These are phyloP conservation scores for Camponotus floridanus DNA, from an alignment of 1,140 invertebrate species.

Conservation along the genomic window DNA sequence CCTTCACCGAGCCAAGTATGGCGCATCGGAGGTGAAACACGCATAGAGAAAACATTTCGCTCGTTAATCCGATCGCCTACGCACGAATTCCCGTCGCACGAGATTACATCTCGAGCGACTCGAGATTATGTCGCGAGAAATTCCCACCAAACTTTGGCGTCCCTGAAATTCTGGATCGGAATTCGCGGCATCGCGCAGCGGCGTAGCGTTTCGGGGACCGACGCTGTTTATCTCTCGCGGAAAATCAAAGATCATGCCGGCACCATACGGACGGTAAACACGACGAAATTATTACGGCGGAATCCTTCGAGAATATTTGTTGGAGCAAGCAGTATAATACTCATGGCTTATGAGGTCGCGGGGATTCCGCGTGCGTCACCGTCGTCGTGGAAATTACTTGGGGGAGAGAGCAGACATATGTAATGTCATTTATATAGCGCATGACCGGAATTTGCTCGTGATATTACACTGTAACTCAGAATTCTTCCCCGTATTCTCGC, in stretches of 20 bases:
- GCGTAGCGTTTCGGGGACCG: constrained; percentile 46
- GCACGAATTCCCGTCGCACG: constrained; percentile 29
- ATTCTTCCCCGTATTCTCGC: background rate
- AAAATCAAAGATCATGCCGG: constrained; percentile 29
- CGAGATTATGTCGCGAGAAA: constrained; percentile 70
- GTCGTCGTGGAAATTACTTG: constrained; percentile 49
- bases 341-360: constrained; percentile 5
- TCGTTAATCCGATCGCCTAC: constrained; percentile 69
- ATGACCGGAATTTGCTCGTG: constrained; percentile 37
- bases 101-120: constrained; percentile 63
- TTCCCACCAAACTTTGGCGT: constrained; percentile 60
- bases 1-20: background rate
- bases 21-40: constrained; percentile 43
- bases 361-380: constrained; percentile 43
- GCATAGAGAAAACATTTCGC: constrained; percentile 58
- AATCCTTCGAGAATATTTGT: constrained; percentile 26
- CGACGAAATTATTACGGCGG: constrained; percentile 1
- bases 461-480: constrained; percentile 14
- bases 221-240: constrained; percentile 3
- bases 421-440: constrained; percentile 29
- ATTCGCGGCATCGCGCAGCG: constrained; percentile 60
- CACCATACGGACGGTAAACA: constrained; percentile 11
- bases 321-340: constrained; percentile 5
- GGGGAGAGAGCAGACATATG: background rate
- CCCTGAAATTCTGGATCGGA: constrained; percentile 70